Conservation (phyloP, 2,113 vertebrate genomes). For the Austrofundulus limnaeus region DNA sequence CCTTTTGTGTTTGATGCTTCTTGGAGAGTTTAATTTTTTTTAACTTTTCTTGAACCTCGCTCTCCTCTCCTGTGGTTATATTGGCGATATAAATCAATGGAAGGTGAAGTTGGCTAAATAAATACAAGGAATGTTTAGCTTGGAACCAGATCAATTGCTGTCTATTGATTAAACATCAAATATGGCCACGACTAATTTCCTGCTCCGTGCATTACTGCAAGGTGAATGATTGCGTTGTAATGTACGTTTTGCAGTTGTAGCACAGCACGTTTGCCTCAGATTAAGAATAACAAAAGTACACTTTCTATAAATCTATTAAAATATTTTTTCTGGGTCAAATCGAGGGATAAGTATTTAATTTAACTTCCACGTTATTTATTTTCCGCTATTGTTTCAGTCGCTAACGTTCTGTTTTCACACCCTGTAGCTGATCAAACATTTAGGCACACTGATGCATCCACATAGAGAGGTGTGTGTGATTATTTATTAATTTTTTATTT, state of each 20-base stretch:
- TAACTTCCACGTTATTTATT: neutral
- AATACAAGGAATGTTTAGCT: slow-evolving; percentile 55
- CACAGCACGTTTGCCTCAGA: neutral
- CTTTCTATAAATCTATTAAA: neutral
- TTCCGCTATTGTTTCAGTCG: slow-evolving; percentile 4
- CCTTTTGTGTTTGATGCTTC: neutral
- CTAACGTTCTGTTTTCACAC: slow-evolving; percentile 14
- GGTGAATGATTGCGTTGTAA: neutral
- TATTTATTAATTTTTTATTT: slow-evolving; percentile 14
- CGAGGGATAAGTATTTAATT: neutral
- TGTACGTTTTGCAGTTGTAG: neutral
- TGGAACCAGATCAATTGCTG: slow-evolving; percentile 38
- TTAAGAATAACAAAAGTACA: neutral
- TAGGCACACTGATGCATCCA: slow-evolving; percentile 30
- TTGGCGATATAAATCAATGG: slow-evolving; percentile 36
- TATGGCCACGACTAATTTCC: slow-evolving; percentile 50
- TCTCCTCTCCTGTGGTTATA: slow-evolving; percentile 14
- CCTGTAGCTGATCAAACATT: slow-evolving; percentile 34
- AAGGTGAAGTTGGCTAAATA: slow-evolving; percentile 41
- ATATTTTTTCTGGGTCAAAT: neutral
- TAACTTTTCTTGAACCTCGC: slow-evolving; percentile 2
- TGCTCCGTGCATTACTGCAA: slow-evolving; percentile 30
- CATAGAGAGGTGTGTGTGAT: slow-evolving; percentile 41
- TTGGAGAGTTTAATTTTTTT: neutral
- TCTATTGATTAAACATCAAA: slow-evolving; percentile 68